Conservation (phyloP, 2,888 invertebrate genomes). For the Odontocerum albicorne region DNA sequence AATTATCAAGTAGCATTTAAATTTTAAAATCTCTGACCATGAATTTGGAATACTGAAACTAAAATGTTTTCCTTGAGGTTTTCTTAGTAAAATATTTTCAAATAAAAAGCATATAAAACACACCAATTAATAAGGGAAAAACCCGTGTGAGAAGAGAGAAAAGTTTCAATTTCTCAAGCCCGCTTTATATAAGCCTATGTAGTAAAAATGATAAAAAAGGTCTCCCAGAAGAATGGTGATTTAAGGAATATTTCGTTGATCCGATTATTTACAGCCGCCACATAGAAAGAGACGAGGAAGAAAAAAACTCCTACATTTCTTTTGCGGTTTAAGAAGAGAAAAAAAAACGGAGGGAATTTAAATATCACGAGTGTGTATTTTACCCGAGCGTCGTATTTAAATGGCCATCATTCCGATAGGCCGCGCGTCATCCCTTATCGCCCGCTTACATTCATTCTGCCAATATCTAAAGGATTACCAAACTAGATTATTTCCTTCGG, state of each 20-base stretch:
- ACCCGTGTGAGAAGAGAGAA: no score
- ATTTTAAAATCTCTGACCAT: no score
- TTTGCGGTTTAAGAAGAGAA: constrained; percentile 11
- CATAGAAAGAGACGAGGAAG: no score
- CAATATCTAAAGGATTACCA: constrained; percentile 31
- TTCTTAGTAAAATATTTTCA: no score
- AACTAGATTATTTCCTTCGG: no score
- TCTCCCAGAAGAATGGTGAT: constrained; percentile 17
- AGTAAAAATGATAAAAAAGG: constrained; percentile 3
- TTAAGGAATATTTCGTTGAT: constrained; percentile 20
- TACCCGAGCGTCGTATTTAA: constrained; percentile 29
- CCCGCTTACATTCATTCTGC: constrained; percentile 28
- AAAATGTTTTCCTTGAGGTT: no score
- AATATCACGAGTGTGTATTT: constrained; percentile 18
- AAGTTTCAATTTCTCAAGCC: not conserved
- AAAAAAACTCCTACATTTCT: constrained; percentile 15
- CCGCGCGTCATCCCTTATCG: constrained; percentile 23
- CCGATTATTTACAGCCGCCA: constrained; percentile 26
- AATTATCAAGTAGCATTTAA: no score
- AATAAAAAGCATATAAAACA: no score
- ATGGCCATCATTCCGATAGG: constrained; percentile 29
- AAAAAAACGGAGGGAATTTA: constrained; percentile 6
- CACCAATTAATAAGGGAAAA: no score
- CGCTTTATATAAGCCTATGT: not conserved
- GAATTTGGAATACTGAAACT: no score